Conservation (phyloP, 2,113 vertebrate species). For the Dendropsophus ebraccatus region DNA sequence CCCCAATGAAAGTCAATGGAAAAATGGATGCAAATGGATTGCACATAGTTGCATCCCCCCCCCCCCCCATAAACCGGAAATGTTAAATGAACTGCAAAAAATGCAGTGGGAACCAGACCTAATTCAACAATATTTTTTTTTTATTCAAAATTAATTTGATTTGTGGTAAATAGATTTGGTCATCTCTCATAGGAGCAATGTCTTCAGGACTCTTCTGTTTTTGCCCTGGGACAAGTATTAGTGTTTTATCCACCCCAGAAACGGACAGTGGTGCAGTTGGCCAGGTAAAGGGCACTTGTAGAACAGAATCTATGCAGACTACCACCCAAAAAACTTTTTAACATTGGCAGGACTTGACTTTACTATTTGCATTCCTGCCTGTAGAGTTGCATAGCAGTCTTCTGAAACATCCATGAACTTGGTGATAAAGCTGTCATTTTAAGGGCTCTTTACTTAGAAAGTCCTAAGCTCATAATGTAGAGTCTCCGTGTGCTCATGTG, state of each 20-base stretch:
- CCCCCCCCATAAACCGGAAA: too few relatives aligned
- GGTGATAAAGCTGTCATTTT: neutral
- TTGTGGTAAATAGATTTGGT: too few relatives aligned
- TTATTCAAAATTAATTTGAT: too few relatives aligned
- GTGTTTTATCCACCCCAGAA: neutral
- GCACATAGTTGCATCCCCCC: too few relatives aligned
- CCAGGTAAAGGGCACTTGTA: neutral
- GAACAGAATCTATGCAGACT: neutral
- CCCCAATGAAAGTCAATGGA: too few relatives aligned
- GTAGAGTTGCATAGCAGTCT: neutral
- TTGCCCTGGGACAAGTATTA: neutral
- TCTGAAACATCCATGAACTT: neutral
- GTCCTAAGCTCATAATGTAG: neutral
- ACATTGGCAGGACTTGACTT: neutral
- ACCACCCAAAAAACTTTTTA: neutral
- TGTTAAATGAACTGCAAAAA: too few relatives aligned
- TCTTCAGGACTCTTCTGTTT: neutral
- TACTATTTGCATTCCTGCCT: neutral
- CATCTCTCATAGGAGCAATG: neutral
- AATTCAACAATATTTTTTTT: too few relatives aligned
- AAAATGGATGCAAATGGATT: too few relatives aligned
- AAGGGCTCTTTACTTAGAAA: neutral
- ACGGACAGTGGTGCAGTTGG: too few relatives aligned
- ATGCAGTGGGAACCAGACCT: too few relatives aligned
- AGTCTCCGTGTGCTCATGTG: neutral